phyloP scores from a whole-genome alignment of 2,113 vertebrate genomes.

The Riparia riparia region DNA sequence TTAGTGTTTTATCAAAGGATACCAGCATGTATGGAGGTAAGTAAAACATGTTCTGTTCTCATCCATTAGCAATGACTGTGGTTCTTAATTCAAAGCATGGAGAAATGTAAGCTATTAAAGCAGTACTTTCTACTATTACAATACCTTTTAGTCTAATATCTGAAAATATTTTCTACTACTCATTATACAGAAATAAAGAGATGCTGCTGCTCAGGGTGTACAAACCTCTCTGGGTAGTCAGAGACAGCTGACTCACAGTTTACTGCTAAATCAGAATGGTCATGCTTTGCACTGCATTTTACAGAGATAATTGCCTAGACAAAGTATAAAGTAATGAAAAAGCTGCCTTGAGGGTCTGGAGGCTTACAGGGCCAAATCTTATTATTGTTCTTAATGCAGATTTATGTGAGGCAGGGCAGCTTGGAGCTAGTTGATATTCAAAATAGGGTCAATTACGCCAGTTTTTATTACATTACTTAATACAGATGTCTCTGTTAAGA shows the following conservation, averaged over 20 bases:
- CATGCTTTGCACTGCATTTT: neutral
- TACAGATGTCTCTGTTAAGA: neutral
- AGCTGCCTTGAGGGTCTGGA: neutral
- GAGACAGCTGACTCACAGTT: neutral
- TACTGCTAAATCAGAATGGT: neutral
- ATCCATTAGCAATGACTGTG: neutral
- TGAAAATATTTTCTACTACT: neutral
- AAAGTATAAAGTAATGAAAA: neutral
- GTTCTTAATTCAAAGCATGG: conserved; percentile 19
- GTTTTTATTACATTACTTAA: neutral
- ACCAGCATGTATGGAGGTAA: neutral
- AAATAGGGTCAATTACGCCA: neutral
- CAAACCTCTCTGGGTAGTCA: neutral
- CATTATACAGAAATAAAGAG: neutral
- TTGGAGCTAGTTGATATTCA: neutral
- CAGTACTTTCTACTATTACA: neutral
- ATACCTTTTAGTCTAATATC: neutral
- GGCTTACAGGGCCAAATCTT: neutral
- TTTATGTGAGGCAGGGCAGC: neutral
- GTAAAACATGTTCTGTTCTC: neutral
- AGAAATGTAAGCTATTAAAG: conserved; percentile 2
- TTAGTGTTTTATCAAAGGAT: neutral
- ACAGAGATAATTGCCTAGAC: neutral
- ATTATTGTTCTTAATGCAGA: neutral
- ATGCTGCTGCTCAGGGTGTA: neutral